These are phyloP conservation scores for Cyrtodaria siliqua DNA, from an alignment of 2,888 invertebrate genomes.

Conservation along the genomic window DNA sequence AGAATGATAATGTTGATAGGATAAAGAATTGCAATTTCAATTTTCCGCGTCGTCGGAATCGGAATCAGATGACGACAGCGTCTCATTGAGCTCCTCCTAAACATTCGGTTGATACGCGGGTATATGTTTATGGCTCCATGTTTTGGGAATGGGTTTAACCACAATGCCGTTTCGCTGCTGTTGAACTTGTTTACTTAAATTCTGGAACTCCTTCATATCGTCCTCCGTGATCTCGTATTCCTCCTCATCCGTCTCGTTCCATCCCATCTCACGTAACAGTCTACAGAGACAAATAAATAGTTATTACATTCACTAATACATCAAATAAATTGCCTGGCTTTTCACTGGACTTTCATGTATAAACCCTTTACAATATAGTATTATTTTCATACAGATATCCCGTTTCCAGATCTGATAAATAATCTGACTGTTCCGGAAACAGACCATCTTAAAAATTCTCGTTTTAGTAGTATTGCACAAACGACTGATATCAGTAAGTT, in stretches of 20 bases:
- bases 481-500: too few species aligned
- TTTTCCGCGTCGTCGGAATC: constrained; percentile 73
- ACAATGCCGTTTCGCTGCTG: constrained; percentile 72
- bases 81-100: constrained; percentile 74
- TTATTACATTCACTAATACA: too few species aligned
- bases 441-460: too few species aligned
- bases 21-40: constrained; percentile 15
- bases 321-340: background rate
- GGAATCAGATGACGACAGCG: constrained; percentile 77
- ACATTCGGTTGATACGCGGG: constrained; percentile 69
- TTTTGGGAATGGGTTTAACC: constrained; percentile 70
- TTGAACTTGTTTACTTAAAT: constrained; percentile 74
- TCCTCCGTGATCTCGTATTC: constrained; percentile 86
- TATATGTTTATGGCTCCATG: constrained; percentile 81
- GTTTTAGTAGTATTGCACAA: too few species aligned
- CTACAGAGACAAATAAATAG: constrained; percentile 74
- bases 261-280: constrained; percentile 86
- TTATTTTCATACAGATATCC: too few species aligned
- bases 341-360: background rate
- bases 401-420: too few species aligned
- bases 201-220: constrained; percentile 84
- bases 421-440: too few species aligned
- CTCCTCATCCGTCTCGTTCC: constrained; percentile 85
- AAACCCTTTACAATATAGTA: too few species aligned
- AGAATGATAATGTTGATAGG: too few species aligned